Evolutionary conservation across 1,140 invertebrate species (phyloP).

Genomic region (Pollicipes pollicipes): DNA sequence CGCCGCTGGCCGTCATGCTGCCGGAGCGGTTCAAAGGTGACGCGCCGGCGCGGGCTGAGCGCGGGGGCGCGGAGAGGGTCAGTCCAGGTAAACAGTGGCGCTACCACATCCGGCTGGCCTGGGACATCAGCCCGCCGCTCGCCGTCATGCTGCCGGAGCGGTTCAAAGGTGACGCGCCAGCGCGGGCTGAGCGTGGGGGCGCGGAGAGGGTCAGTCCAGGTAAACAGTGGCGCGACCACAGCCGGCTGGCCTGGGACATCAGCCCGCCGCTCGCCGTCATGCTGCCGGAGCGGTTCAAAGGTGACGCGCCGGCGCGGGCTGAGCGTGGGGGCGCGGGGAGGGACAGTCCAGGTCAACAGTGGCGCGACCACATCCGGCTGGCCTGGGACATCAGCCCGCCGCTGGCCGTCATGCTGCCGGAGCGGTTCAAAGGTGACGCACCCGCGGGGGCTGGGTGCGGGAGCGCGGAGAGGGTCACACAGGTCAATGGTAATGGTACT

Average conservation of each 20-base stretch:
- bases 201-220: too few species aligned
- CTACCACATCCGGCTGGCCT: slow-evolving; percentile 73
- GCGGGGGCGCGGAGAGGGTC: too few species aligned
- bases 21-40: slow-evolving; percentile 39
- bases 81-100: slow-evolving; percentile 45
- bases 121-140: slow-evolving; percentile 82
- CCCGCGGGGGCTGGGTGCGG: too few species aligned
- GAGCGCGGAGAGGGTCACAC: too few species aligned
- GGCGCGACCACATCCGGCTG: slow-evolving; percentile 67
- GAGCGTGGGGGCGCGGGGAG: too few species aligned
- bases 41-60: too few species aligned
- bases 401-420: slow-evolving; percentile 75
- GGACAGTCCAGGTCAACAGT: too few species aligned
- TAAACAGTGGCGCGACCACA: slow-evolving; percentile 56
- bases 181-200: too few species aligned
- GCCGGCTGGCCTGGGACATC: slow-evolving; percentile 82
- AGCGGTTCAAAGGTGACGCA: slow-evolving; percentile 28
- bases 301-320: slow-evolving; percentile 13
- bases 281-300: slow-evolving; percentile 46
- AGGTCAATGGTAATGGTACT: too few species aligned
- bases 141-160: slow-evolving; percentile 73
- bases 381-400: slow-evolving; percentile 90
- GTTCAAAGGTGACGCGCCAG: slow-evolving; percentile 21
- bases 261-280: slow-evolving; percentile 81
- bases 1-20: slow-evolving; percentile 72